Base-by-base conservation (phyloP, 2,113 vertebrate species). In the Phalacrocorax brasilianus region DNA sequence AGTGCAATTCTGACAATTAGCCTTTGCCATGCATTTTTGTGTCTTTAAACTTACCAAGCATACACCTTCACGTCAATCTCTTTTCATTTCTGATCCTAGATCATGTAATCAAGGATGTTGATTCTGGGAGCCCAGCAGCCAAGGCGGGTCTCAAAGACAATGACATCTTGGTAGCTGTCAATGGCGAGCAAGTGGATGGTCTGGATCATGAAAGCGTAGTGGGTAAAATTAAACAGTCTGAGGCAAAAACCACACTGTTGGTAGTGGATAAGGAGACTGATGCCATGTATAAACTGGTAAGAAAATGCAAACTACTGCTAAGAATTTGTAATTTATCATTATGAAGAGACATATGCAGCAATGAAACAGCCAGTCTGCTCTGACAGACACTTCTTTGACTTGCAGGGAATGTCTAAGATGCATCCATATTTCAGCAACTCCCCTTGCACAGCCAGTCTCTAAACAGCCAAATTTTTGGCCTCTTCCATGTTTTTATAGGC, bases 161-260 rank as follows among this genome's bases (percentile, higher is more conserved):
- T 35, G 99, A 99, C 91, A 97, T 98, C 58, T 55, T 99, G 16
- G 97, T 99, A 26, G 99, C 99, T 55, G 98, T 99, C 85, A 98
- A 99, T 0, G 99, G 99, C 1, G 80, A 98, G 49, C 95, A 95
- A 38, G 98, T 99, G 92, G 97, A 98, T 14, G 42, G 74, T 44
- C 96, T 97, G 30, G 97, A 97, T 40, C 99, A 99, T 24, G 98
- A 99, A 12, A 77, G 98, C 3, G 97, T 99, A 78, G 99, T 99
- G 92, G 97, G 98, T 26, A 98, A 93, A 97, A 99, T 99, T 92
- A 97, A 68, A 45, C 96, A 98, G 82, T 97, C 97, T 7, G 98
- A 98, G 50, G 97, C 97, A 53, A 98, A 97, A 78, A 98, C 97
- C 88, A 98, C 97, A 45, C 86, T 99, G 81, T 47, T 99, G 88